These are phyloP conservation scores for Perodicticus potto DNA, from an alignment of 2,797 vertebrate species.

Conservation along the genomic window DNA sequence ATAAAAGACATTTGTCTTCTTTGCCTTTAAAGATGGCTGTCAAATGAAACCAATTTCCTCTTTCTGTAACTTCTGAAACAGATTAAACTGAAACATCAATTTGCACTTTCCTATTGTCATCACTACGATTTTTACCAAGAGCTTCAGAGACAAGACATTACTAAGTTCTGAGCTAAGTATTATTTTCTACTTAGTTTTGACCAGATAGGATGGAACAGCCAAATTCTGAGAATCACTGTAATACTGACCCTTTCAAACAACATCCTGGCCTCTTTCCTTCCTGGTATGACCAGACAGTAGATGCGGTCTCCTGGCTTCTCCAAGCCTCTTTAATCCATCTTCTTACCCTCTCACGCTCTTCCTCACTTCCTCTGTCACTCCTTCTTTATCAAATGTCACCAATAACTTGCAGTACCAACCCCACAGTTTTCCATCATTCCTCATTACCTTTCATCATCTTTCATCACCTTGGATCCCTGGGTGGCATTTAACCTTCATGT, in stretches of 20 bases:
- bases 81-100: constrained; percentile 62
- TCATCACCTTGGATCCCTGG: neutral
- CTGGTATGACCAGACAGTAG: neutral
- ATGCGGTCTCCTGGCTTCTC: neutral
- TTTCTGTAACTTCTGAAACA: constrained; percentile 74
- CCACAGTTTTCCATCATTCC: neutral
- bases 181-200: constrained; percentile 13
- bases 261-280: neutral
- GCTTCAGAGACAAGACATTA: constrained; percentile 40
- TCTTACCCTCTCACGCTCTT: neutral
- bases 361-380: neutral
- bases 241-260: neutral
- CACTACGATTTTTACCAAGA: constrained; percentile 50
- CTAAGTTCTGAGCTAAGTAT: neutral
- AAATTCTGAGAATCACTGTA: neutral
- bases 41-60: constrained; percentile 73
- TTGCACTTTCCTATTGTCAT: constrained; percentile 28
- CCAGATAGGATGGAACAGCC: neutral
- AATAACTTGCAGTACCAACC: neutral
- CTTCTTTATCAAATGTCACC: neutral
- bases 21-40: constrained; percentile 74
- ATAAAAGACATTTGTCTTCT: constrained; percentile 72
- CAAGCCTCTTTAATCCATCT: neutral
- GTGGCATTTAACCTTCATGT: neutral
- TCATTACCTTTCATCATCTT: neutral